A percentile compares a stretch with the other conserved stretches of the same genome.
Evolutionary conservation across 2,797 vertebrate species (phyloP).

Genomic region (Jordanella pulchra): DNA sequence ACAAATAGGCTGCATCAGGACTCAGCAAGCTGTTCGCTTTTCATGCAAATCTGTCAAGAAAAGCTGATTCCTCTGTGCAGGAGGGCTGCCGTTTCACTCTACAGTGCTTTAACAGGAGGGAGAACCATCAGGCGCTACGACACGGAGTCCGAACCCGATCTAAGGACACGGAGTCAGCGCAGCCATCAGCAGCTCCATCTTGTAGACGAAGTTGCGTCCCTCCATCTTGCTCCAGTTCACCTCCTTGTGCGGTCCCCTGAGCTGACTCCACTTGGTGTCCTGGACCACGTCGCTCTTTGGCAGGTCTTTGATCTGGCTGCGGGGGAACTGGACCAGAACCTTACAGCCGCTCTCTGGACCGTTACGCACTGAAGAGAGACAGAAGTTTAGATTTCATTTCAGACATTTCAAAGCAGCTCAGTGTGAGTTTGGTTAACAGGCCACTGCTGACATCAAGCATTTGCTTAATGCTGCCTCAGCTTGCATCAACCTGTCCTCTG

Average conservation of each 20-base stretch:
- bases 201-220: slow-evolving; percentile 97
- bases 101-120: not conserved
- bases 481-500: slow-evolving; percentile 11
- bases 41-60: not conserved
- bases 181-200: slow-evolving; percentile 98
- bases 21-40: not conserved
- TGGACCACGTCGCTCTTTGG: slow-evolving; percentile 93
- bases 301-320: slow-evolving; percentile 91
- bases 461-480: slow-evolving; percentile 2
- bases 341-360: slow-evolving; percentile 93
- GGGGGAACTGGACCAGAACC: slow-evolving; percentile 91
- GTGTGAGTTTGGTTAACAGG: not conserved
- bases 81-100: not conserved
- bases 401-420: not conserved
- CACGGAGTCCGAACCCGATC: not conserved
- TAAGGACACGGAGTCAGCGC: slow-evolving; percentile 88
- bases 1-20: not conserved
- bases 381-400: not conserved
- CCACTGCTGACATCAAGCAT: not conserved
- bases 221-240: slow-evolving; percentile 98
- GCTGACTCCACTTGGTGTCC: slow-evolving; percentile 92
- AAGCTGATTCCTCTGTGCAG: not conserved
- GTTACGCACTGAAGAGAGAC: slow-evolving; percentile 82
- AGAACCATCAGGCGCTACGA: no score
- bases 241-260: slow-evolving; percentile 90